These are phyloP conservation scores for Diorhabda carinulata DNA, from an alignment of 1,140 invertebrate genomes.

Conservation along the genomic window DNA sequence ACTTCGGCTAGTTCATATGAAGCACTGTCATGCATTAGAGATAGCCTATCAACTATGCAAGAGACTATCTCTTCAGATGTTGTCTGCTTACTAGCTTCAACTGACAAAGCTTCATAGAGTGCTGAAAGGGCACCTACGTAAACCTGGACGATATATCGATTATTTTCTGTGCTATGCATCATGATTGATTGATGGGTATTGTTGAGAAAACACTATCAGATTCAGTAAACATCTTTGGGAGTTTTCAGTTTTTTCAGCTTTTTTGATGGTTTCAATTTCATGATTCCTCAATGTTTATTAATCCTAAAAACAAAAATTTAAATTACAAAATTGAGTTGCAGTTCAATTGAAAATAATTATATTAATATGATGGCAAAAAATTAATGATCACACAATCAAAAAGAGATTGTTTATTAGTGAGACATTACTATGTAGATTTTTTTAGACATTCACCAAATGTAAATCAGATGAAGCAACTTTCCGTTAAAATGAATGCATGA, in stretches of 20 bases:
- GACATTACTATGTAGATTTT: too few relatives aligned
- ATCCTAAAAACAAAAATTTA: slow-evolving; percentile 7
- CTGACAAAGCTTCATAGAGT: slow-evolving; percentile 84
- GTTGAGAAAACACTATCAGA: not conserved
- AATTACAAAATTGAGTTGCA: not conserved
- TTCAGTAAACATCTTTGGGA: not conserved
- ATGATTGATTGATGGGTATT: slow-evolving; percentile 14
- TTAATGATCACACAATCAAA: not conserved
- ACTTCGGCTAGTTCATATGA: slow-evolving; percentile 91
- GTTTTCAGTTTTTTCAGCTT: slow-evolving; percentile 8
- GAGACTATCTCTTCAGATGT: slow-evolving; percentile 84
- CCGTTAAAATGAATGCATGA: too few relatives aligned
- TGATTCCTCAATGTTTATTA: not conserved
- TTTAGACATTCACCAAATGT: too few relatives aligned
- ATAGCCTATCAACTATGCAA: slow-evolving; percentile 76
- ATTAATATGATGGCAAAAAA: not conserved
- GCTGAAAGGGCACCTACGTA: slow-evolving; percentile 85
- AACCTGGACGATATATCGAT: slow-evolving; percentile 67
- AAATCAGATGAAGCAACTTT: too few relatives aligned
- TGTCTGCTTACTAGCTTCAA: slow-evolving; percentile 89
- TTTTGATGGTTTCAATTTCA: not conserved
- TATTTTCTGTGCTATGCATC: slow-evolving; percentile 35
- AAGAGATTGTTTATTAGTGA: too few relatives aligned
- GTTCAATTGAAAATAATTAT: not conserved
- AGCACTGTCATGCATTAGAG: slow-evolving; percentile 58